phyloP scores from a whole-genome alignment of 2,113 vertebrate species.

The Abramis brama region DNA sequence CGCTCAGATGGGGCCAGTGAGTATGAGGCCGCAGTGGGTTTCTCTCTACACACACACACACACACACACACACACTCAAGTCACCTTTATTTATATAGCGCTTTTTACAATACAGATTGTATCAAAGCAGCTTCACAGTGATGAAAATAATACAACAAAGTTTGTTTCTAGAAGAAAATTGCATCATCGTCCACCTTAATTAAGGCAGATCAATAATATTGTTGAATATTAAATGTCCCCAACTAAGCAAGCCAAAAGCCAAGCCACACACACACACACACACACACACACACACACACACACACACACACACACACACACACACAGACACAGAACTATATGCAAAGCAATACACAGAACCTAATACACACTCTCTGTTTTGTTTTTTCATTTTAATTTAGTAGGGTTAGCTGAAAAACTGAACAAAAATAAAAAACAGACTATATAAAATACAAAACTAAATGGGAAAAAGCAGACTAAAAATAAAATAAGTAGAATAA shows the following conservation, averaged over 20 bases:
- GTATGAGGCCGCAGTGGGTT: background rate
- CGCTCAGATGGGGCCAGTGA: slow-evolving; percentile 60
- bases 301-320: background rate
- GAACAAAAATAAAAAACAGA: background rate
- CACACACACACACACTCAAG: slow-evolving; percentile 27
- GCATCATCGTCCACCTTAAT: too few species aligned
- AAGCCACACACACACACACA: background rate
- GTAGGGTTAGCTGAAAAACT: background rate
- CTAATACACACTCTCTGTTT: background rate
- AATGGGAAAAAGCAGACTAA: background rate
- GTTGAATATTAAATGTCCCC: too few species aligned
- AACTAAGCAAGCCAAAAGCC: too few species aligned
- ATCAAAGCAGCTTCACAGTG: too few species aligned
- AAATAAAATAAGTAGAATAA: background rate
- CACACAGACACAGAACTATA: slow-evolving; percentile 13
- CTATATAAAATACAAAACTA: background rate
- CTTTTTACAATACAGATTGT: too few species aligned
- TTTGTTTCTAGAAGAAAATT: too few species aligned
- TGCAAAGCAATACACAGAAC: background rate
- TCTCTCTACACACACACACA: background rate
- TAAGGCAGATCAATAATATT: too few species aligned
- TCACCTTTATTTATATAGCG: too few species aligned
- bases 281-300: slow-evolving; percentile 17
- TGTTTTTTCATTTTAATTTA: background rate
- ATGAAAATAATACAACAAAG: too few species aligned